These are phyloP conservation scores for Oxyscelio sp. DNA, from an alignment of 2,888 invertebrate species.

Conservation along the genomic window DNA sequence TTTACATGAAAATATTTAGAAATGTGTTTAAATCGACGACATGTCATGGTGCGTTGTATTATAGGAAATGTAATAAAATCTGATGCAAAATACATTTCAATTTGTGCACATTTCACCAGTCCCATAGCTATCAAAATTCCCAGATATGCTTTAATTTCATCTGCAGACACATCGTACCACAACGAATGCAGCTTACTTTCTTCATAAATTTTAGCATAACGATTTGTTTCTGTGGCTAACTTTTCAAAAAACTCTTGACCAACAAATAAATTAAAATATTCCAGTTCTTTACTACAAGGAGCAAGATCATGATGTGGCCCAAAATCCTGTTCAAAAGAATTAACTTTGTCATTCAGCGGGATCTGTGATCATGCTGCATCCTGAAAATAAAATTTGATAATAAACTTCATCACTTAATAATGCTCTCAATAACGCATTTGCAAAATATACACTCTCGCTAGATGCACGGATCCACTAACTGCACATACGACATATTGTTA, in stretches of 20 bases:
- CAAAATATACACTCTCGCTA: too few relatives aligned
- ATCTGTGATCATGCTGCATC: background rate
- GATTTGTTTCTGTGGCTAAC: conserved; percentile 24
- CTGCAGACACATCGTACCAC: conserved; percentile 10
- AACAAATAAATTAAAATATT: conserved; percentile 9
- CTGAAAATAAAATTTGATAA: too few relatives aligned
- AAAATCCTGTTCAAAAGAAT: conserved; percentile 1
- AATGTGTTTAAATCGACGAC: conserved; percentile 11
- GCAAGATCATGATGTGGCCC: conserved; percentile 3
- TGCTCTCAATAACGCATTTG: too few relatives aligned
- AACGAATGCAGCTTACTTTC: background rate
- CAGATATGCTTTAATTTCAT: conserved; percentile 27
- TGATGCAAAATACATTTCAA: conserved; percentile 32
- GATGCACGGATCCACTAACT: too few relatives aligned
- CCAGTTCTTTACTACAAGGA: background rate
- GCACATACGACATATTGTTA: too few relatives aligned
- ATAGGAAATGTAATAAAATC: conserved; percentile 2
- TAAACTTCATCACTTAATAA: too few relatives aligned
- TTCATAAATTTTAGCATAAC: conserved; percentile 16
- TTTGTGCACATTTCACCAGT: conserved; percentile 17
- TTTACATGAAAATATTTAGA: conserved; percentile 19
- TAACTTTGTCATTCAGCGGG: background rate
- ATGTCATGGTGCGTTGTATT: conserved; percentile 20
- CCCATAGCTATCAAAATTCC: conserved; percentile 38
- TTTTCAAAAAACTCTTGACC: conserved; percentile 1